Conservation (phyloP, 1,140 invertebrate species). For the Anastatus disparis region DNA sequence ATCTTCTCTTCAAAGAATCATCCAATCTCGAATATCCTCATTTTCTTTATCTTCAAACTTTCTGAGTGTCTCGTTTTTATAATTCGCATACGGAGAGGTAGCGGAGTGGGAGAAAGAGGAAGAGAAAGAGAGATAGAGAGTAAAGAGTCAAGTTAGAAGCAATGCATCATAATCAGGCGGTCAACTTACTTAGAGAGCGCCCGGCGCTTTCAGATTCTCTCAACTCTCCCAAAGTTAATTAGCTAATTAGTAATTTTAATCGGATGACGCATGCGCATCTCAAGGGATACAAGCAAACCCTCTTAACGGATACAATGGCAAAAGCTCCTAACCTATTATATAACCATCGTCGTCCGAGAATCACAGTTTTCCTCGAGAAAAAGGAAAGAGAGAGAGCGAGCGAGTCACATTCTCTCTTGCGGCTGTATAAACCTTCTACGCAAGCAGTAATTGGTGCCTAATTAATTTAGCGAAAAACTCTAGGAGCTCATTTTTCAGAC, state of each 20-base stretch:
- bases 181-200: conserved; percentile 62
- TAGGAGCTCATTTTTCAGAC: conserved; percentile 51
- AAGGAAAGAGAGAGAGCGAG: conserved; percentile 35
- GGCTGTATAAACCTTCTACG: neutral
- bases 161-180: conserved; percentile 68
- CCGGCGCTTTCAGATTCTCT: too few species aligned
- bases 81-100: too few species aligned
- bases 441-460: conserved; percentile 51
- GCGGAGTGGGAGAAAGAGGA: too few species aligned
- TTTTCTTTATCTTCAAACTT: too few species aligned
- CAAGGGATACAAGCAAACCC: conserved; percentile 68
- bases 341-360: too few species aligned
- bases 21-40: too few species aligned
- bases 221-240: conserved; percentile 64
- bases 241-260: conserved; percentile 70
- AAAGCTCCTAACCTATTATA: too few species aligned
- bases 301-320: conserved; percentile 59
- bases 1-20: too few species aligned
- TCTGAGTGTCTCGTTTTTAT: too few species aligned
- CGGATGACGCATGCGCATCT: conserved; percentile 69
- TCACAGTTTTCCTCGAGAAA: conserved; percentile 50
- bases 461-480: conserved; percentile 58
- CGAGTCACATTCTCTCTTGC: neutral
- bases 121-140: too few species aligned
- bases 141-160: conserved; percentile 57